These are phyloP conservation scores for Takifugu rubripes DNA, from an alignment of 2,797 vertebrate genomes.

Conservation along the genomic window DNA sequence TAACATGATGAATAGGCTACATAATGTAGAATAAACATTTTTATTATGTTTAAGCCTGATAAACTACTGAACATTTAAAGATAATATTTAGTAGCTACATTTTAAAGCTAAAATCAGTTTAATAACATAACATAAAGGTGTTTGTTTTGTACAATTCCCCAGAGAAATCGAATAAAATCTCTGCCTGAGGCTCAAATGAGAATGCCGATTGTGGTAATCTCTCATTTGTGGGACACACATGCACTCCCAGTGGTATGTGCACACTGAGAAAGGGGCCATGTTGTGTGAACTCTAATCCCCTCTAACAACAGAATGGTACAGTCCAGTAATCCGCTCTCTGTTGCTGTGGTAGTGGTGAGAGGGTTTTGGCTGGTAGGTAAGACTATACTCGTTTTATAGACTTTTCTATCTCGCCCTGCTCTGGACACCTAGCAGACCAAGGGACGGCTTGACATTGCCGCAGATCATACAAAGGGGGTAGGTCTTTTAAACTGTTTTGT, in stretches of 20 bases:
- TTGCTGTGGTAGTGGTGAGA: constrained; percentile 87
- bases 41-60: constrained; percentile 2
- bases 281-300: constrained; percentile 84
- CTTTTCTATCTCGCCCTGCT: constrained; percentile 67
- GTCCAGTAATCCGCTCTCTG: constrained; percentile 88
- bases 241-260: constrained; percentile 56
- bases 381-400: constrained; percentile 70
- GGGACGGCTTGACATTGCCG: constrained; percentile 57
- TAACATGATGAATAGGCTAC: constrained; percentile 2
- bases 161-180: constrained; percentile 38
- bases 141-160: constrained; percentile 16
- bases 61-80: constrained; percentile 15
- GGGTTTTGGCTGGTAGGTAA: constrained; percentile 82
- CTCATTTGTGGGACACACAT: constrained; percentile 71
- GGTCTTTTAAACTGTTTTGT: constrained; percentile 48
- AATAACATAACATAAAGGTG: constrained; percentile 8
- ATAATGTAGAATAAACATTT: constrained; percentile 7
- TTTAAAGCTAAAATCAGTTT: constrained; percentile 1
- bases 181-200: constrained; percentile 64
- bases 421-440: constrained; percentile 72
- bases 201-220: constrained; percentile 78
- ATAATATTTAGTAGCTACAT: neutral
- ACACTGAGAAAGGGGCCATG: constrained; percentile 77
- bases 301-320: constrained; percentile 84
- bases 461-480: constrained; percentile 74